A percentile compares a stretch with the other conserved stretches of the same genome.
Evolutionary conservation across 2,888 invertebrate genomes (phyloP).

Genomic region (Scrobipalpa costella): DNA sequence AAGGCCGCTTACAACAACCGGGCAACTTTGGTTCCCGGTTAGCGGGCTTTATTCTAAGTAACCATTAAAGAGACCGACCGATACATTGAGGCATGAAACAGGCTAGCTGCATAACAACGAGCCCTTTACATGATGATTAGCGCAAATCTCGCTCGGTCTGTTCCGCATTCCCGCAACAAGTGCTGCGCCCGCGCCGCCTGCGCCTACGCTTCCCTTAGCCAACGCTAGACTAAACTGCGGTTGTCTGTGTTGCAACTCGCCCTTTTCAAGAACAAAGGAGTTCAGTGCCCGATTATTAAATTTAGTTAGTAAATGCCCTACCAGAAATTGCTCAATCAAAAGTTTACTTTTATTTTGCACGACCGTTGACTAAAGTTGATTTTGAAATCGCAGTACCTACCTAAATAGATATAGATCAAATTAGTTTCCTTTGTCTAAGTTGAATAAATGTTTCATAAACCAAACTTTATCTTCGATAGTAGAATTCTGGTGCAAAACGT

Average conservation of each 20-base stretch:
- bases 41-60: constrained; percentile 17
- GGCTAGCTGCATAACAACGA: constrained; percentile 43
- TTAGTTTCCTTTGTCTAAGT: not conserved
- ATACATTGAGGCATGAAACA: constrained; percentile 34
- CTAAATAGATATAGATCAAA: constrained; percentile 3
- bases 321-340: constrained; percentile 17
- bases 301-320: not conserved
- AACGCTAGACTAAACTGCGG: constrained; percentile 4
- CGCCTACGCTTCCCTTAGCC: constrained; percentile 37
- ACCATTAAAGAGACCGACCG: constrained; percentile 25
- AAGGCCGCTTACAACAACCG: not conserved
- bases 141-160: constrained; percentile 42
- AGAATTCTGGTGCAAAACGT: not conserved
- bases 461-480: not conserved
- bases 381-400: not conserved
- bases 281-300: constrained; percentile 18
- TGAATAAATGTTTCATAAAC: not conserved
- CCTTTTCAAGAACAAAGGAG: constrained; percentile 28
- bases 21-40: not conserved
- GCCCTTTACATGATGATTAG: constrained; percentile 56
- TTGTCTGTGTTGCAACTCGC: constrained; percentile 17
- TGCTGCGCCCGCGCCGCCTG: constrained; percentile 40
- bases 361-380: not conserved
- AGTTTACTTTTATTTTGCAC: constrained; percentile 18
- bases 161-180: constrained; percentile 62